Percentiles rank a stretch among this genome's conserved stretches.
Evolutionary conservation across 2,113 vertebrate species (phyloP).

Genomic region (Spheniscus mendiculus): DNA sequence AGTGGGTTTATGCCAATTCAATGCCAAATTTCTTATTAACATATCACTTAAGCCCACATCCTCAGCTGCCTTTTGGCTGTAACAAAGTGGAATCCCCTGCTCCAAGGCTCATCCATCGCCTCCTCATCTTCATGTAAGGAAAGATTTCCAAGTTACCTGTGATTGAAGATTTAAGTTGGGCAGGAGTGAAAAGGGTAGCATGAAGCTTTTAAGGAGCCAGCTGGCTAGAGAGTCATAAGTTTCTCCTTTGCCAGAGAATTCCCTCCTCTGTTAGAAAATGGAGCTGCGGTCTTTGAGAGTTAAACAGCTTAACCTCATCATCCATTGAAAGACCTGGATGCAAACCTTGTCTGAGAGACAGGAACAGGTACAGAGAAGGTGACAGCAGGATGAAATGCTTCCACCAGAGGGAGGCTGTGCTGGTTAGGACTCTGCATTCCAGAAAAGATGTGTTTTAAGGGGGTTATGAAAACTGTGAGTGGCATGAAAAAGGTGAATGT

Average conservation of each 20-base stretch:
- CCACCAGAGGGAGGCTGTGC: background rate
- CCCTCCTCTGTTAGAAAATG: background rate
- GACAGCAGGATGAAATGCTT: background rate
- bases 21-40: background rate
- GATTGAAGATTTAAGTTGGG: background rate
- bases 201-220: background rate
- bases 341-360: background rate
- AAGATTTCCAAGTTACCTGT: background rate
- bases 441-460: background rate
- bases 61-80: background rate
- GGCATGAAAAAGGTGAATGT: background rate
- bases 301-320: constrained; percentile 15
- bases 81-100: background rate
- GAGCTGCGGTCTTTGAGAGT: background rate
- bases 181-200: background rate
- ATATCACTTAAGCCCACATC: background rate
- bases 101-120: background rate
- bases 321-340: background rate
- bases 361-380: background rate
- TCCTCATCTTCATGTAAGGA: background rate
- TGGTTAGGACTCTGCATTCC: background rate
- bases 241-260: constrained; percentile 20
- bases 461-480: background rate
- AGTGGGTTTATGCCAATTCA: background rate
- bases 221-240: background rate